Percentiles rank a stretch among this genome's conserved stretches.
Conservation (phyloP, 2,113 vertebrate species). For the Anser cygnoides region DNA sequence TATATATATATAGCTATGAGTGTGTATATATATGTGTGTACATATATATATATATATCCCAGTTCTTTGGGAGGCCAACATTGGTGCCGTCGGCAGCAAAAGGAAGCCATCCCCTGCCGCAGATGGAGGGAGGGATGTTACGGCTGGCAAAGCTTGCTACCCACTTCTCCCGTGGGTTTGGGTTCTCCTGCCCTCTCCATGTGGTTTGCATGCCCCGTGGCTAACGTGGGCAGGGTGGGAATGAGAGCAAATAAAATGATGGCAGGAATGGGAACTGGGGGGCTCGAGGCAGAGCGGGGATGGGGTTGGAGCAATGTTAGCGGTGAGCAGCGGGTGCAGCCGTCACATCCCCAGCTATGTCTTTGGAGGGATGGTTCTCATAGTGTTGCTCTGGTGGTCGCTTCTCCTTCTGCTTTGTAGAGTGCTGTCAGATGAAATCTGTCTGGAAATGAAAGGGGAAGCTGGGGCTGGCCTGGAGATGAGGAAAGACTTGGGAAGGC, state of each 20-base stretch:
- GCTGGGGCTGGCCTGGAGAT: not conserved
- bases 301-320: not conserved
- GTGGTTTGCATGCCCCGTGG: not conserved
- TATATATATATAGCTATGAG: not conserved
- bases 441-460: constrained; percentile 30
- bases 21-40: fast-evolving
- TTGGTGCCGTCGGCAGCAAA: not conserved
- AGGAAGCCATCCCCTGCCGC: not conserved
- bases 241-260: not conserved
- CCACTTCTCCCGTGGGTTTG: not conserved
- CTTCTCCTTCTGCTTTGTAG: not conserved
- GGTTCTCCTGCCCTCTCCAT: not conserved
- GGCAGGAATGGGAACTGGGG: not conserved
- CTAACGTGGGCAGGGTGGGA: not conserved
- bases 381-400: not conserved
- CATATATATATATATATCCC: fast-evolving
- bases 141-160: not conserved
- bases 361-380: constrained; percentile 15
- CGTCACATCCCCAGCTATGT: constrained; percentile 16
- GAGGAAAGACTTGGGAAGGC: not conserved
- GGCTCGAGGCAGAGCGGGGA: not conserved
- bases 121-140: not conserved
- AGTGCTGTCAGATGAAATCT: constrained; percentile 27
- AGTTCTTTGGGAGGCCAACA: not conserved
- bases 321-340: not conserved